Evolutionary conservation across 2,113 vertebrate species (phyloP).

Genomic region (Piprites chloris): DNA sequence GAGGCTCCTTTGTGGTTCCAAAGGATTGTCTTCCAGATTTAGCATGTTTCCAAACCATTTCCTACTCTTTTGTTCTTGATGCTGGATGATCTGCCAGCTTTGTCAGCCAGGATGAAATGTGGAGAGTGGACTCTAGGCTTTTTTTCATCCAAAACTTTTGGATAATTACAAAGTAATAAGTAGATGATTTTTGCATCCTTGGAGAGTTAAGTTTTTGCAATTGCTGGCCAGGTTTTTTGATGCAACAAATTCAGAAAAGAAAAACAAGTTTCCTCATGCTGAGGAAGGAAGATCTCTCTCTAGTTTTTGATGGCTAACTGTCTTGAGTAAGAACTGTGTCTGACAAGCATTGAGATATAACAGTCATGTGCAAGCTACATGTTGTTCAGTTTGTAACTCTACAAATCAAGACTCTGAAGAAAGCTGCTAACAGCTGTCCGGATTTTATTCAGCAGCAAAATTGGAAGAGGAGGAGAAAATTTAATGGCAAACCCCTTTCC

Average conservation of each 20-base stretch:
- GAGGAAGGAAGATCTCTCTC: not conserved
- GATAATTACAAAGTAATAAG: slow-evolving; percentile 65
- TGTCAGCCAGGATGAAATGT: slow-evolving; percentile 58
- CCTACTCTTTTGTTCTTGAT: slow-evolving; percentile 38
- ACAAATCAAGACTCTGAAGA: slow-evolving; percentile 24
- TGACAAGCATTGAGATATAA: not conserved
- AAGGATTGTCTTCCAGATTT: slow-evolving; percentile 37
- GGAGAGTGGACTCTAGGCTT: not conserved
- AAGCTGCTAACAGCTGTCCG: slow-evolving; percentile 32
- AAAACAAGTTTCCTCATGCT: slow-evolving; percentile 45
- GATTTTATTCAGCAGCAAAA: slow-evolving; percentile 24
- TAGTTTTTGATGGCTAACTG: not conserved
- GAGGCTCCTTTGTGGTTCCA: slow-evolving; percentile 18
- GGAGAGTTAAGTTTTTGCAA: slow-evolving; percentile 31
- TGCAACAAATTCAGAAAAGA: slow-evolving; percentile 5
- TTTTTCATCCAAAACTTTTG: slow-evolving; percentile 51
- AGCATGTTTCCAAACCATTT: slow-evolving; percentile 38
- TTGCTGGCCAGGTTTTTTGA: slow-evolving; percentile 24
- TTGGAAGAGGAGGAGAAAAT: slow-evolving; percentile 39
- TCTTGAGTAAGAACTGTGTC: not conserved
- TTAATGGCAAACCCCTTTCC: slow-evolving; percentile 15
- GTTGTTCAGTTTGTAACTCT: slow-evolving; percentile 25
- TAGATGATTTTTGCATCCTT: slow-evolving; percentile 41
- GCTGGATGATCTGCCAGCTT: slow-evolving; percentile 34
- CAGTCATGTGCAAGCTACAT: not conserved